Base-by-base conservation (phyloP, 2,888 invertebrate genomes). In the Ernsta delagoae region DNA sequence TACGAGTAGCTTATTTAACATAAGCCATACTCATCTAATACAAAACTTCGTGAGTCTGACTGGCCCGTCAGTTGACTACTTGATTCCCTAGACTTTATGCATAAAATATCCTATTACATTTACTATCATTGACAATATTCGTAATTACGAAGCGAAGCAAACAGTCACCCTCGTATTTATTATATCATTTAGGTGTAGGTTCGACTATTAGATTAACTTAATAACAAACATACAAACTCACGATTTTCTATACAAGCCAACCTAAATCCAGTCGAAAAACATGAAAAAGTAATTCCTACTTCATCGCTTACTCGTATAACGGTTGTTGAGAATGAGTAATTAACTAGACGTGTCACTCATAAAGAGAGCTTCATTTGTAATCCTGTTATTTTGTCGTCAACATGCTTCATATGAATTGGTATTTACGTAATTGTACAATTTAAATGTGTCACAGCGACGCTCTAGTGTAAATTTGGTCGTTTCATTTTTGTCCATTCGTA, bases 311-410 rank as follows among this genome's bases (percentile, higher is more conserved):
- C 16, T 16, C 1, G n/a, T n/a, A 36, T 59, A 59, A 50, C 65
- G 59, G 65, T 57, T 45, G 24, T 57, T 45, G 24, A 50, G 65
- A 59, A 65, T 45, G 24, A 59, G 65, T 59, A 65, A 65, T 65
- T 65, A 65, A 50, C 12, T 50, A 65, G 56, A 65, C 57, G 57
- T 65, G 65, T 65, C 65, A 66, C 65, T 59, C 65, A 39, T 66
- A 66, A 66, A 66, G 59, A 50, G 65, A 66, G 65, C 59, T 59
- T 59, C 65, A 53, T 66, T 66, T 66, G 65, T 66, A 66, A 66
- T 66, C 50, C 65, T 31, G 65, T 65, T 65, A 65, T 65, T 41
- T 50, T 39, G 65, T 39, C 59, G 65, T 65, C 48, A 65, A 66
- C 65, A 59, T 59, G 36, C 12, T 66, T 59, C 59, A 50, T 59